These are phyloP conservation scores for Sphecodes monilicornis DNA, from an alignment of 2,888 invertebrate species.

Conservation along the genomic window DNA sequence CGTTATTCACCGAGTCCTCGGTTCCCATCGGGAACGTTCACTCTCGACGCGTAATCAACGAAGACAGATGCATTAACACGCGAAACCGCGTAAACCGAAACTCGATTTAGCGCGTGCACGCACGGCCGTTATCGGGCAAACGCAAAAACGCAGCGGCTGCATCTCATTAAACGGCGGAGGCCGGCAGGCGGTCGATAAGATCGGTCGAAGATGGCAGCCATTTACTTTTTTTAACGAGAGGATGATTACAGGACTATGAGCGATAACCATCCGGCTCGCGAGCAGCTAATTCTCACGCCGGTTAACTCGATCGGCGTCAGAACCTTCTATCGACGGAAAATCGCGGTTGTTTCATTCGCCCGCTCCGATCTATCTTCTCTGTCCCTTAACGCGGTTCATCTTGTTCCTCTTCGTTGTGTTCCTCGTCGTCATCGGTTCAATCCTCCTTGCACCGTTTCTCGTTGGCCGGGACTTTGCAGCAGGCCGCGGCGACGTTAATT, in stretches of 20 bases:
- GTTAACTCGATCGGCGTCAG: slow-evolving; percentile 43
- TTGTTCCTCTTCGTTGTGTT: slow-evolving; percentile 31
- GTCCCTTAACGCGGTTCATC: slow-evolving; percentile 19
- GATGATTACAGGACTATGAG: slow-evolving; percentile 52
- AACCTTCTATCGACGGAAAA: slow-evolving; percentile 49
- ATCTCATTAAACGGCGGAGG: slow-evolving; percentile 50
- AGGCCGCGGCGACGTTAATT: slow-evolving; percentile 78
- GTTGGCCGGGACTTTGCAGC: slow-evolving; percentile 68
- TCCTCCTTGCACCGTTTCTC: slow-evolving; percentile 53
- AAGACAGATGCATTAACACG: slow-evolving; percentile 23
- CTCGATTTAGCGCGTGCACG: slow-evolving; percentile 43
- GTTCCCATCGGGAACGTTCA: not conserved
- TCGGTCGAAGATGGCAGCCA: slow-evolving; percentile 38
- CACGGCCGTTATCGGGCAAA: slow-evolving; percentile 48
- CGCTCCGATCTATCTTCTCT: slow-evolving; percentile 2
- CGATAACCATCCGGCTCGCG: slow-evolving; percentile 46
- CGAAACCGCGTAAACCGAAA: slow-evolving; percentile 29
- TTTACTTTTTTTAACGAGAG: slow-evolving; percentile 59
- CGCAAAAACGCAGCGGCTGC: slow-evolving; percentile 47
- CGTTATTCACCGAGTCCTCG: not conserved
- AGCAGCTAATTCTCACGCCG: slow-evolving; percentile 47
- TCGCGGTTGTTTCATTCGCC: slow-evolving; percentile 46
- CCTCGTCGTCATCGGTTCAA: not conserved
- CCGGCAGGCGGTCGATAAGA: slow-evolving; percentile 45
- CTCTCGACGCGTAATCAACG: slow-evolving; percentile 19